Percentiles rank a stretch among this genome's conserved stretches.
Conservation (phyloP, 2,113 vertebrate species). For the Eidolon helvum region DNA sequence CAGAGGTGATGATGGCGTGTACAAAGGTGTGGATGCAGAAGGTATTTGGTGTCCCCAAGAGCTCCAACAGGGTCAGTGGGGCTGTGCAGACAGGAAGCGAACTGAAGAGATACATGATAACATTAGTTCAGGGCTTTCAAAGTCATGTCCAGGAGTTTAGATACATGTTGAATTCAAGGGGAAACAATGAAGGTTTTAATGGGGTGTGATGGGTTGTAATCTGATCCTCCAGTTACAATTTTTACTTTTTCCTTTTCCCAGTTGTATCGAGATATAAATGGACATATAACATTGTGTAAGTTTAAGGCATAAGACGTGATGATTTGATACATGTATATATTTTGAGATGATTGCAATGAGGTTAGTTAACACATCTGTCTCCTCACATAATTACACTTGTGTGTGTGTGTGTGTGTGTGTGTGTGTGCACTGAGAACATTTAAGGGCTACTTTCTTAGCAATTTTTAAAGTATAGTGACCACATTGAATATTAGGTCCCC, state of each 20-base stretch:
- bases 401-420: background rate
- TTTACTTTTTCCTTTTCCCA: background rate
- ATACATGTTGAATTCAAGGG: background rate
- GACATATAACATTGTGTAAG: background rate
- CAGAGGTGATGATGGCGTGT: background rate
- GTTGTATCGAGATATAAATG: background rate
- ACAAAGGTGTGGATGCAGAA: background rate
- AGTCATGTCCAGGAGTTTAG: background rate
- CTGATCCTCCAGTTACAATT: background rate
- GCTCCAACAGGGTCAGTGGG: background rate
- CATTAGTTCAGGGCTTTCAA: background rate
- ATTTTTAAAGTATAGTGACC: background rate
- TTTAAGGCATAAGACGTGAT: background rate
- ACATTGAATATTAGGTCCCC: background rate
- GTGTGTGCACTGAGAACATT: background rate
- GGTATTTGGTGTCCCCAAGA: background rate
- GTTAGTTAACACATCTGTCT: background rate
- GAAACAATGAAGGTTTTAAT: background rate
- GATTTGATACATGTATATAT: background rate
- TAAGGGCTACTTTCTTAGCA: background rate
- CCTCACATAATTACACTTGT: background rate
- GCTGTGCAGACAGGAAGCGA: background rate
- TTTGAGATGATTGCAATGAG: background rate
- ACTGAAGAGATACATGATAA: background rate
- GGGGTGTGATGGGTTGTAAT: background rate